These are phyloP conservation scores for Nothoprocta perdicaria DNA, from an alignment of 2,113 vertebrate genomes.

Conservation along the genomic window DNA sequence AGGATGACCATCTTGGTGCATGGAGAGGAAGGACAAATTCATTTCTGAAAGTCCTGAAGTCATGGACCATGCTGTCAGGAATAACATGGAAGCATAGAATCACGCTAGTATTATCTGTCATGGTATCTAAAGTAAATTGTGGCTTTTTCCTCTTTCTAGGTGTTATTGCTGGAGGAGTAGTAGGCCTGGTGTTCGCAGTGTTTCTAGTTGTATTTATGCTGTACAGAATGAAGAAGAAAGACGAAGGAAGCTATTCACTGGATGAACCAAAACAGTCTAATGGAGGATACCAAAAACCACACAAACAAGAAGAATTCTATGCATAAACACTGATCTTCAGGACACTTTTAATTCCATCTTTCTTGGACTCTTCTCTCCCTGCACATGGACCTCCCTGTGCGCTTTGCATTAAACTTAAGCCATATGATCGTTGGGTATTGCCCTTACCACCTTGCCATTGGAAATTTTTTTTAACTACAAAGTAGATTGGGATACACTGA, in stretches of 20 bases:
- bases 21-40: neutral
- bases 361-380: constrained; percentile 69
- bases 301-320: constrained; percentile 81
- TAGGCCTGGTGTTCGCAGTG: constrained; percentile 80
- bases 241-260: constrained; percentile 80
- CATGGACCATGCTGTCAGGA: fast-evolving
- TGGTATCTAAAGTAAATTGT: neutral
- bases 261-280: constrained; percentile 81
- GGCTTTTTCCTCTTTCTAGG: constrained; percentile 66
- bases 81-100: neutral
- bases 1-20: neutral
- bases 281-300: constrained; percentile 79
- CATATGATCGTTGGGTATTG: constrained; percentile 61
- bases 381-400: constrained; percentile 71
- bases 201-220: constrained; percentile 83
- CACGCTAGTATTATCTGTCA: neutral
- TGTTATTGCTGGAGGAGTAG: constrained; percentile 84
- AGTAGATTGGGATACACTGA: constrained; percentile 58
- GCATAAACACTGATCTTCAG: constrained; percentile 74
- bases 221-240: constrained; percentile 88
- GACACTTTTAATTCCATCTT: constrained; percentile 27
- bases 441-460: constrained; percentile 56
- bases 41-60: neutral
- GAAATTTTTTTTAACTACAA: constrained; percentile 58
- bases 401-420: constrained; percentile 76